Conservation (phyloP, 2,113 vertebrate genomes). For the Lucifuga dentata region DNA sequence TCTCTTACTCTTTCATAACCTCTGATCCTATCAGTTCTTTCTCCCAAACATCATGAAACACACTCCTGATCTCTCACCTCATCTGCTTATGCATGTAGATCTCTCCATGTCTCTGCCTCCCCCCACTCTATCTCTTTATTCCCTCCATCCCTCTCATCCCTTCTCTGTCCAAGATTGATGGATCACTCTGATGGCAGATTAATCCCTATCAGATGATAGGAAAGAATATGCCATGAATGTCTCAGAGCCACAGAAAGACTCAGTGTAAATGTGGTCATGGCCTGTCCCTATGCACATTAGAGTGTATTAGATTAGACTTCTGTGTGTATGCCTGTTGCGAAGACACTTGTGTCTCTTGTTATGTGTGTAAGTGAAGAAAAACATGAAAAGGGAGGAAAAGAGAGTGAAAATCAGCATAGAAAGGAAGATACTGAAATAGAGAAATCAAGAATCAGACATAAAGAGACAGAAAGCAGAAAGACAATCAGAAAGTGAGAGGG, state of each 20-base stretch:
- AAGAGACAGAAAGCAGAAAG: constrained; percentile 2
- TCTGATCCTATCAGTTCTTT: background rate
- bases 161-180: constrained; percentile 37
- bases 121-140: background rate
- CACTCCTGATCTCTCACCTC: background rate
- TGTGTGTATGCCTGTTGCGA: constrained; percentile 33
- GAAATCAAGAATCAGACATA: background rate
- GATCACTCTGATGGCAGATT: constrained; percentile 55
- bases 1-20: background rate
- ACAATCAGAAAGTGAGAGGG: constrained; percentile 28
- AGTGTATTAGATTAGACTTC: constrained; percentile 25
- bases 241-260: constrained; percentile 54
- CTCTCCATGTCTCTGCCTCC: background rate
- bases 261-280: constrained; percentile 25
- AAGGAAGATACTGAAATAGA: constrained; percentile 12
- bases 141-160: constrained; percentile 9
- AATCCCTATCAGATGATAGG: constrained; percentile 72
- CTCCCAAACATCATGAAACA: background rate
- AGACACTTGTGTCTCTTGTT: background rate
- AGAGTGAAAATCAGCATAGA: constrained; percentile 2
- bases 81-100: background rate
- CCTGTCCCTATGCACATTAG: constrained; percentile 22
- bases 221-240: constrained; percentile 68
- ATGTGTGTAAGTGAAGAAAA: background rate
- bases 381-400: background rate